These are phyloP conservation scores for Lamellibrachia columna DNA, from an alignment of 2,888 invertebrate species.

Conservation along the genomic window DNA sequence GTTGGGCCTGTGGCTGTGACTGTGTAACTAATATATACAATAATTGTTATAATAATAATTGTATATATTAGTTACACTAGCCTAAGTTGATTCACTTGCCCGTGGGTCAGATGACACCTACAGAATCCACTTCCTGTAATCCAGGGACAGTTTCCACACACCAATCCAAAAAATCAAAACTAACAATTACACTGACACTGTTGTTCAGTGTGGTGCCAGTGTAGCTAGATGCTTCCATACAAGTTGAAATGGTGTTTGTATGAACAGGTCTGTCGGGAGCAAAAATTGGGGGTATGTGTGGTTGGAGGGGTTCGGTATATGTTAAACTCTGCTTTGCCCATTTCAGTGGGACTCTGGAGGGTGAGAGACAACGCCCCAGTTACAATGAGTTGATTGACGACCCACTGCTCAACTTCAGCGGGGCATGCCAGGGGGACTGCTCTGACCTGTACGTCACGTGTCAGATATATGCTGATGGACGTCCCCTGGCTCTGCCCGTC, in stretches of 20 bases:
- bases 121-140: too few species aligned
- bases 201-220: too few species aligned
- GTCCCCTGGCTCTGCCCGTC: conserved; percentile 85
- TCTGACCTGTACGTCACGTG: conserved; percentile 90
- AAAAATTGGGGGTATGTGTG: background rate
- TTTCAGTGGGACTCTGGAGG: conserved; percentile 89
- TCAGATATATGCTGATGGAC: conserved; percentile 83
- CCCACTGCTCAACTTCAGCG: conserved; percentile 90
- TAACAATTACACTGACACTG: too few species aligned
- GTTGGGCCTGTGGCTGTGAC: too few species aligned
- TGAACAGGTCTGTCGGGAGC: too few species aligned
- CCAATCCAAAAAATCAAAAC: background rate
- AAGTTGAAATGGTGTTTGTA: too few species aligned
- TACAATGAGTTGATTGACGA: conserved; percentile 87
- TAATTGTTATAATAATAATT: too few species aligned
- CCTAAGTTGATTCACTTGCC: too few species aligned
- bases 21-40: too few species aligned
- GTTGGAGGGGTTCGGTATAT: background rate
- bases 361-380: conserved; percentile 84
- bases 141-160: too few species aligned
- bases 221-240: too few species aligned
- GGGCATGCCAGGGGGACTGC: conserved; percentile 83
- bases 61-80: background rate
- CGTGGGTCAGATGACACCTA: too few species aligned
- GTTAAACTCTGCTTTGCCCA: conserved; percentile 35